Conservation (phyloP, 2,888 invertebrate species). For the Athripsodes cinereus region DNA sequence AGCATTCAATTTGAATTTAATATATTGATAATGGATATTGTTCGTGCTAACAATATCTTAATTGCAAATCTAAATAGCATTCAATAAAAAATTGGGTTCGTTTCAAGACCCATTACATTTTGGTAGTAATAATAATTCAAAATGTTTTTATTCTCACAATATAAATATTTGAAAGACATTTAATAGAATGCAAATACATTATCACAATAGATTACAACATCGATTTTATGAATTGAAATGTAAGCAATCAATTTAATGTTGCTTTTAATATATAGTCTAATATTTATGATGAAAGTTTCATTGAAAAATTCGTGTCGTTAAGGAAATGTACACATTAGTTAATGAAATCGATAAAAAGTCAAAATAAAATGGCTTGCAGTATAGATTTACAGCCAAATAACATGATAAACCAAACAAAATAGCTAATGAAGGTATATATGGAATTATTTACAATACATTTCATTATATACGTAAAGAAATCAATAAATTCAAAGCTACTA, state of each 20-base stretch:
- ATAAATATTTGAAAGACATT: neutral
- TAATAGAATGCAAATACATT: neutral
- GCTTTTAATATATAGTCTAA: neutral
- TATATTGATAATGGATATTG: no score
- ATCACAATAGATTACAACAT: neutral
- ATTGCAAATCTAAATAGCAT: no score
- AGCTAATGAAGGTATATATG: neutral
- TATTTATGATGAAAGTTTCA: neutral
- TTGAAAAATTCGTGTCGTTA: neutral
- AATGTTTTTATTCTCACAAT: no score
- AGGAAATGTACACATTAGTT: neutral
- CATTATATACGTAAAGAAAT: no score
- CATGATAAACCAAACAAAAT: neutral
- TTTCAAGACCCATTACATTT: no score
- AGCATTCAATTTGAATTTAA: no score
- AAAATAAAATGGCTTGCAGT: neutral
- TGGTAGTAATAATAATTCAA: no score
- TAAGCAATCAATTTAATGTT: neutral
- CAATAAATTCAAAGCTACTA: no score
- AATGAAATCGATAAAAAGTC: neutral
- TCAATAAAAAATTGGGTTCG: no score
- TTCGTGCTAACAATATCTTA: no score
- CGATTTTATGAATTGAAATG: neutral
- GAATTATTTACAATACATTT: neutral
- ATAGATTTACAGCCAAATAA: neutral